These are phyloP conservation scores for Helogale parvula DNA, from an alignment of 2,113 vertebrate genomes.

Conservation along the genomic window DNA sequence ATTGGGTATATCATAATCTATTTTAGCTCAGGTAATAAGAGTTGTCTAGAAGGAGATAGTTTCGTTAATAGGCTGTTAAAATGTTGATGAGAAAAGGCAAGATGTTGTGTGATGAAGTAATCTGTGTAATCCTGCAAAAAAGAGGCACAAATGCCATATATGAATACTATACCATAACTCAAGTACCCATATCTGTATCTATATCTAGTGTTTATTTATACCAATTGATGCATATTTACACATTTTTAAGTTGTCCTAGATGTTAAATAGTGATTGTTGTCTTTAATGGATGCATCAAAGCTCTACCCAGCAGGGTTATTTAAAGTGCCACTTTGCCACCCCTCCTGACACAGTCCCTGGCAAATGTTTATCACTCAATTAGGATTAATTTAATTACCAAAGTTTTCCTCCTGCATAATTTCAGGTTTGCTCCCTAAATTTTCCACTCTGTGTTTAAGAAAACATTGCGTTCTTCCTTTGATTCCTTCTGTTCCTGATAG, in stretches of 20 bases:
- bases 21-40: conserved; percentile 37
- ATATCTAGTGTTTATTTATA: neutral
- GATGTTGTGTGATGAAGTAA: neutral
- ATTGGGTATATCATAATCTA: neutral
- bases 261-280: neutral
- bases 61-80: conserved; percentile 47
- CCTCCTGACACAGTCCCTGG: neutral
- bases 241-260: neutral
- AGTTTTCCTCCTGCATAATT: neutral
- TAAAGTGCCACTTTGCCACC: neutral
- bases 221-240: accelerated
- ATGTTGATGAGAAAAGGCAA: neutral
- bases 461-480: neutral
- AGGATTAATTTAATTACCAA: neutral
- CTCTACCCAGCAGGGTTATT: neutral
- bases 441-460: neutral
- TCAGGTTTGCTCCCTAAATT: neutral
- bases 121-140: neutral
- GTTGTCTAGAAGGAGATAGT: conserved; percentile 43
- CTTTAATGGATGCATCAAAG: neutral
- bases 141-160: neutral
- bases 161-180: neutral
- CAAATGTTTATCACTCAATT: neutral
- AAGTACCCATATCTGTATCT: neutral
- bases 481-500: neutral